Evolutionary conservation across 2,888 invertebrate genomes (phyloP).

Genomic region (Pristionchus mayeri): DNA sequence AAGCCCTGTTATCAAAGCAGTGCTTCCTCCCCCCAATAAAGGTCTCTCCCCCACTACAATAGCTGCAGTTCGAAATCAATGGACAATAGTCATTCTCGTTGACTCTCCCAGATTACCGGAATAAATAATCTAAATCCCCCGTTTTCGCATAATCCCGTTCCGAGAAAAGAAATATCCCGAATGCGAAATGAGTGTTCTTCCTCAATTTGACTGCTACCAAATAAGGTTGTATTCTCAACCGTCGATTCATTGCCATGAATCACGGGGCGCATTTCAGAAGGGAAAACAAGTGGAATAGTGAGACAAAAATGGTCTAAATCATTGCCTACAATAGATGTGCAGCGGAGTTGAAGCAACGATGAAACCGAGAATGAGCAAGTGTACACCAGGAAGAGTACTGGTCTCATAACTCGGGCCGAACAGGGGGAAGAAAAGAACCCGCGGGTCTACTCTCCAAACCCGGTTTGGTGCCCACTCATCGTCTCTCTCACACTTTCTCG

Average conservation of each 20-base stretch:
- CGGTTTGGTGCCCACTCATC: conserved; percentile 9
- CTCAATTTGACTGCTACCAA: no score
- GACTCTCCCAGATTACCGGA: neutral
- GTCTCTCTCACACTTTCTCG: conserved; percentile 3
- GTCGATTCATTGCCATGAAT: neutral
- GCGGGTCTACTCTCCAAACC: conserved; percentile 3
- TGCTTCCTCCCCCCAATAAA: neutral
- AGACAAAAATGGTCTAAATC: neutral
- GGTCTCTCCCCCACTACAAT: neutral
- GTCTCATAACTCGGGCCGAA: conserved; percentile 31
- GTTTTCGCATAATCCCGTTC: neutral
- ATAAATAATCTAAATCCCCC: neutral
- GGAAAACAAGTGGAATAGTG: neutral
- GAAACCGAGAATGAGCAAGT: neutral
- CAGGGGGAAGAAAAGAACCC: neutral
- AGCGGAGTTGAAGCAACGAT: neutral
- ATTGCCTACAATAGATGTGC: no score
- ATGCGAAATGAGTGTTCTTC: neutral
- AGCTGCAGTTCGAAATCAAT: neutral
- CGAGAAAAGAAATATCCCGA: neutral
- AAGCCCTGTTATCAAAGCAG: neutral
- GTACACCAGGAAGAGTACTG: neutral
- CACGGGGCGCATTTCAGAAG: neutral
- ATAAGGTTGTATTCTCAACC: no score
- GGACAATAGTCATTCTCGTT: neutral